Conservation (phyloP, 2,888 invertebrate species). For the Oligia fasciuncula region DNA sequence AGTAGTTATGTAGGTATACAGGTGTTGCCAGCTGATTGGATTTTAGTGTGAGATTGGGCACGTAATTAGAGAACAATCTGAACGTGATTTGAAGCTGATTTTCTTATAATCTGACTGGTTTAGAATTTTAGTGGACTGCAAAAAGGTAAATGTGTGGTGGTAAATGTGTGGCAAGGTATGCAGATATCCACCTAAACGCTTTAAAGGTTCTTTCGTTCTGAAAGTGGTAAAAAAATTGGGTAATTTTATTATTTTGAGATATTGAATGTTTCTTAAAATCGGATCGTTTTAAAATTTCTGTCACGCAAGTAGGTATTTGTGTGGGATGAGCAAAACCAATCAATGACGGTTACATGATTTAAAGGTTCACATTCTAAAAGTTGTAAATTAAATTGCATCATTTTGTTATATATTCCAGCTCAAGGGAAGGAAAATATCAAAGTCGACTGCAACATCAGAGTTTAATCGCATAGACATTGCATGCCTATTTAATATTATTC, state of each 20-base stretch:
- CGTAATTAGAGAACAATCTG: conserved; percentile 33
- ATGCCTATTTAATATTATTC: background rate
- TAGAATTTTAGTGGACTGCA: background rate
- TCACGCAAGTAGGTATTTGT: background rate
- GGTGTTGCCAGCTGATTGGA: conserved; percentile 41
- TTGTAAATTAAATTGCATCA: background rate
- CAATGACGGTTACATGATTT: background rate
- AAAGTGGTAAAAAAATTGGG: background rate
- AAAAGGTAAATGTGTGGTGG: background rate
- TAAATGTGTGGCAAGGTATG: background rate
- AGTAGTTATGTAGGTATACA: background rate
- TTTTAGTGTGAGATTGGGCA: conserved; percentile 21
- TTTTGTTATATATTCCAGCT: background rate
- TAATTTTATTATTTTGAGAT: background rate
- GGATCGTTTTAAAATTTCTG: background rate
- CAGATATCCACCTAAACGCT: background rate
- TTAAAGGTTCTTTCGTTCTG: background rate
- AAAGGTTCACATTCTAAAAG: background rate
- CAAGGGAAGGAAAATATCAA: background rate
- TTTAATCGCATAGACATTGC: background rate
- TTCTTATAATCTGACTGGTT: background rate
- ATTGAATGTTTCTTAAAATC: background rate
- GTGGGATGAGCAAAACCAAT: background rate
- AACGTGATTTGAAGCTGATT: conserved; percentile 1
- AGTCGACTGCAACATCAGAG: background rate